Base-by-base conservation (phyloP, 2,797 vertebrate genomes). In the Acrossocheilus wenchowensis region DNA sequence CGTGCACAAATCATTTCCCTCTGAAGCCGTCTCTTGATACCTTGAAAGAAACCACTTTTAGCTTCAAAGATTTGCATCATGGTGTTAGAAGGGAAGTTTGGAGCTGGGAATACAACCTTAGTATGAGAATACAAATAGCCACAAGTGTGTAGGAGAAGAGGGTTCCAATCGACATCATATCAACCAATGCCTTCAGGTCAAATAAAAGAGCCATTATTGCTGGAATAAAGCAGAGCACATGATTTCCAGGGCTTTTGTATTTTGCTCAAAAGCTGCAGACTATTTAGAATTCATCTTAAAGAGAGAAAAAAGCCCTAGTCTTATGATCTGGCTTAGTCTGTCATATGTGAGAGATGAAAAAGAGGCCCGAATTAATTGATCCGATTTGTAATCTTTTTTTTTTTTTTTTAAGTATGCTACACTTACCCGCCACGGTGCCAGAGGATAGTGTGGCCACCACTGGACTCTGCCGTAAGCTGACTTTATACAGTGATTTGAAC, bases 91-190 rank as follows among this genome's bases (percentile, higher is more conserved):
- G 45, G n/a, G 7, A 39, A 64, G 21, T 52, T 17, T 50, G 34
- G 23, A 62, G 73, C 71, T 79, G 68, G 48, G 71, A 78, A 86
- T 69, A 89, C 84, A 64, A 97, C 97, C 97, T 96, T 81, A 97
- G 95, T 87, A 98, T 95, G 84, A 98, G 93, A 89, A 97, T 96
- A 88, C 97, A 97, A 89, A 94, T 90, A 79, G 97, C 97, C 86
- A 97, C 97, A 8, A 98, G 94, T 0, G 96, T 97, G 94, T 97
- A 98, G 66, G 96, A 96, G 91, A 98, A 95, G 78, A 97, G 93
- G 0, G 96, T 98, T 80, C 96, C 95, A 0, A 97, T 96, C 81
- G 96, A 98, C 96, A 97, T 97, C 92, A 96, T 94, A 72, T 97
- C 96, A 87, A 97, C 95, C 89, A 97, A 90, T 11, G 95, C 95